phyloP scores from a whole-genome alignment of 1,140 invertebrate genomes.

The Colletes gigas region DNA sequence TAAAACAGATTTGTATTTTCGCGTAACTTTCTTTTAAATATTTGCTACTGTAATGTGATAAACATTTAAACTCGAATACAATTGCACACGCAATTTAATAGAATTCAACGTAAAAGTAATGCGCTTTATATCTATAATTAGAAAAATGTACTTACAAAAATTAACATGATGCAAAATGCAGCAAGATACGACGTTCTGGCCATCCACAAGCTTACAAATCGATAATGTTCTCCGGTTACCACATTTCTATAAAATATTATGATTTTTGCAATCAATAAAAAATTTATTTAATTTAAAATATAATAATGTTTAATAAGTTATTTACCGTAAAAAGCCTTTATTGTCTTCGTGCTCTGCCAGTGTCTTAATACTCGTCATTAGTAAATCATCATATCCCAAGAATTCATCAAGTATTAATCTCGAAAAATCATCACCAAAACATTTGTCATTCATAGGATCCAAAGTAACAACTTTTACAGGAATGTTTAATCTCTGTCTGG shows the following conservation, averaged over 20 bases:
- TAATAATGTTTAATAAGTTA: slow-evolving; percentile 1
- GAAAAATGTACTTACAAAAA: slow-evolving; percentile 95
- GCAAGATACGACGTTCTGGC: slow-evolving; percentile 95
- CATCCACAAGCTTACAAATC: slow-evolving; percentile 98
- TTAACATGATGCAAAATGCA: slow-evolving; percentile 97
- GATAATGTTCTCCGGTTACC: slow-evolving; percentile 98
- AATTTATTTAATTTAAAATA: background rate
- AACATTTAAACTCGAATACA: background rate
- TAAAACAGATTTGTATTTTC: background rate
- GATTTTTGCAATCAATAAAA: background rate
- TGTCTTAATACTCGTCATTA: slow-evolving; percentile 97
- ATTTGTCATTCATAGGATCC: slow-evolving; percentile 93
- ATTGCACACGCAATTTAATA: background rate
- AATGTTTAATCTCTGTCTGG: slow-evolving; percentile 92
- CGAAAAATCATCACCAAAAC: slow-evolving; percentile 96
- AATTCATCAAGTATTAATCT: slow-evolving; percentile 95
- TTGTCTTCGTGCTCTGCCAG: slow-evolving; percentile 98
- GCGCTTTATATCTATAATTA: background rate
- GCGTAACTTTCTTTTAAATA: background rate
- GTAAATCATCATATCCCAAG: slow-evolving; percentile 97
- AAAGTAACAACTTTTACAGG: slow-evolving; percentile 95
- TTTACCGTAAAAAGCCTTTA: slow-evolving; percentile 93
- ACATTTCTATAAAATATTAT: slow-evolving; percentile 89
- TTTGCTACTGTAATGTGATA: background rate
- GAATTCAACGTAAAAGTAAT: background rate